Base-by-base conservation (phyloP, 2,113 vertebrate genomes). In the Cromileptes altivelis region DNA sequence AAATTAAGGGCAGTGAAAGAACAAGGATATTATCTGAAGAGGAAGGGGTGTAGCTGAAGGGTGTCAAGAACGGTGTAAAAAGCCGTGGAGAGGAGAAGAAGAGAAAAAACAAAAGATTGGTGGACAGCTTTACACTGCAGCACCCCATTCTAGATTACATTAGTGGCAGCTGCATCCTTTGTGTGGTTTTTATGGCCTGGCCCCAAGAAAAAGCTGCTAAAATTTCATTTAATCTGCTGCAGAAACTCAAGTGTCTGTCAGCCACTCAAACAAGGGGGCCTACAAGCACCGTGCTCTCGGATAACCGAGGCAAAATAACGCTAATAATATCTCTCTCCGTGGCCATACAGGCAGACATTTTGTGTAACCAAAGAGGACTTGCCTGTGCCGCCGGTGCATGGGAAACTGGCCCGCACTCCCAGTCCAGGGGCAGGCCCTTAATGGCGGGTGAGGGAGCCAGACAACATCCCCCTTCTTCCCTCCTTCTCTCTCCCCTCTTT, bases 141-240 rank as follows among this genome's bases (percentile, higher is more conserved):
- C 84, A 83, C 71, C 88, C 92, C 70, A 80, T 89, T 93, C 91
- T 95, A 95, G 95, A 95, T 97, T 96, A 96, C 93, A 96, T 96
- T 96, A 96, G 96, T 90, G n/a, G 93, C 97, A 97, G 96, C 96
- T 97, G 96, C 92, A 97, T 90, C 96, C 94, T 97, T 97, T 97
- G 96, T 97, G 95, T 94, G 92, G 92, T 91, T 94, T 93, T 95
- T 95, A 94, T 88, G 86, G 93, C 90, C 91, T 78, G 82, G 88
- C 87, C 90, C 87, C 88, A 89, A 94, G 96, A 97, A 97, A 94
- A 96, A 93, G 93, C 92, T 95, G 93, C 96, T 97, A 97, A 97
- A 97, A 97, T 97, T 97, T 97, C 96, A 98, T 97, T 97, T 96
- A 97, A 97, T 96, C 96, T 96, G 94, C 93, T 87, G 92, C 91